A percentile compares a stretch with the other conserved stretches of the same genome.
phyloP scores from a whole-genome alignment of 2,797 vertebrate genomes.

The Coracias cyanogaster region DNA sequence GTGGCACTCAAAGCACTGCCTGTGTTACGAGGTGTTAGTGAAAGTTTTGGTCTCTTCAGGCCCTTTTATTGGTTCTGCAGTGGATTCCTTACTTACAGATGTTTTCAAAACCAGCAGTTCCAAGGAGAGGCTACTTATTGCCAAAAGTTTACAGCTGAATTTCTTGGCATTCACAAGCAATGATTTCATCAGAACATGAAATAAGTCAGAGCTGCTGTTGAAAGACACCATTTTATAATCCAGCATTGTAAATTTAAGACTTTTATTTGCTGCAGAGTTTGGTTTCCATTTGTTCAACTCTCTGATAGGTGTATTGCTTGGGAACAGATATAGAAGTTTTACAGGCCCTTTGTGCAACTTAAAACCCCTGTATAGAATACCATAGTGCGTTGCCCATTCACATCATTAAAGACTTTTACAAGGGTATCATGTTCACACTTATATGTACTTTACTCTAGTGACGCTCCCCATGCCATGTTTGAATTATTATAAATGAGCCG shows the following conservation, averaged over 20 bases:
- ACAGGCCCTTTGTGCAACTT: slow-evolving; percentile 63
- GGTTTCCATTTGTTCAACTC: slow-evolving; percentile 54
- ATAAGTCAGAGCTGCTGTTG: slow-evolving; percentile 60
- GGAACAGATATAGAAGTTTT: slow-evolving; percentile 63
- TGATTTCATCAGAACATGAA: slow-evolving; percentile 73
- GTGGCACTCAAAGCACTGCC: slow-evolving; percentile 44
- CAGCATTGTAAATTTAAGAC: slow-evolving; percentile 50
- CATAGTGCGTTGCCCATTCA: not conserved
- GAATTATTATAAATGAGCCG: slow-evolving; percentile 54
- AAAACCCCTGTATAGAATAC: slow-evolving; percentile 42
- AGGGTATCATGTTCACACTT: slow-evolving; percentile 53
- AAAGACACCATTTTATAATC: slow-evolving; percentile 60
- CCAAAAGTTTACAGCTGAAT: slow-evolving; percentile 75
- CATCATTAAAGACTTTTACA: slow-evolving; percentile 62
- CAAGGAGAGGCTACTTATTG: slow-evolving; percentile 55
- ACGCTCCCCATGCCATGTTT: slow-evolving; percentile 30
- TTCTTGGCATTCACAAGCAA: slow-evolving; percentile 60
- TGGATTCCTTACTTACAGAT: slow-evolving; percentile 70
- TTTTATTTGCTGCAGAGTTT: slow-evolving; percentile 63
- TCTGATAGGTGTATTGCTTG: slow-evolving; percentile 60
- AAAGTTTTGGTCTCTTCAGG: slow-evolving; percentile 65
- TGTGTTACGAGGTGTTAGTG: slow-evolving; percentile 69
- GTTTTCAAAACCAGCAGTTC: slow-evolving; percentile 64
- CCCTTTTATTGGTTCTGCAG: slow-evolving; percentile 56
- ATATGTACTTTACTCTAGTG: not conserved